Evolutionary conservation across 2,113 vertebrate species (phyloP).

Genomic region (Motacilla tschutschensis): DNA sequence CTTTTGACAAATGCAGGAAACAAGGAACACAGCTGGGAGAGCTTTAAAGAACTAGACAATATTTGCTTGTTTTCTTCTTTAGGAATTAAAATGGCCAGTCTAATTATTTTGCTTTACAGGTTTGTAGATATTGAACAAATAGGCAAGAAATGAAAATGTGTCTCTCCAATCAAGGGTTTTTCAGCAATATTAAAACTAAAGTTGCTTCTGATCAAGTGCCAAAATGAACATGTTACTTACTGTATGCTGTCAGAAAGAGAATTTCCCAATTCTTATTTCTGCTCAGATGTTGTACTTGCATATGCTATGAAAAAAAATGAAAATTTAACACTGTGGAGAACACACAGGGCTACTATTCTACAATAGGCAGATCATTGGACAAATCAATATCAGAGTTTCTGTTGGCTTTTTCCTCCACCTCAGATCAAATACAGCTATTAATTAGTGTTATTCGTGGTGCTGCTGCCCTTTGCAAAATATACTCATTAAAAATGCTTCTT

Average conservation of each 20-base stretch:
- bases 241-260: background rate
- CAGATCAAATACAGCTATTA: slow-evolving; percentile 9
- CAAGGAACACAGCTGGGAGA: background rate
- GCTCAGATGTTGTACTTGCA: background rate
- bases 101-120: background rate
- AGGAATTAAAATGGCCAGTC: background rate
- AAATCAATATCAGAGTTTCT: slow-evolving; percentile 36
- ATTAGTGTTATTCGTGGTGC: slow-evolving; percentile 4
- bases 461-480: slow-evolving; percentile 32
- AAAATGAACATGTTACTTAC: background rate
- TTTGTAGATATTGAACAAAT: background rate
- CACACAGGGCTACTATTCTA: background rate
- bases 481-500: slow-evolving; percentile 37
- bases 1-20: background rate
- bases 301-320: background rate
- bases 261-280: background rate
- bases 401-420: background rate
- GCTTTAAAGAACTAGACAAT: background rate
- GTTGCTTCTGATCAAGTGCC: background rate
- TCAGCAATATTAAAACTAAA: background rate
- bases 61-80: background rate
- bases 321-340: background rate
- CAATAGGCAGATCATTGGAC: background rate
- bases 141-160: background rate
- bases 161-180: background rate